Percentiles rank a stretch among this genome's conserved stretches.
These are phyloP conservation scores for Meles meles DNA, from an alignment of 2,113 vertebrate genomes.

Conservation along the genomic window DNA sequence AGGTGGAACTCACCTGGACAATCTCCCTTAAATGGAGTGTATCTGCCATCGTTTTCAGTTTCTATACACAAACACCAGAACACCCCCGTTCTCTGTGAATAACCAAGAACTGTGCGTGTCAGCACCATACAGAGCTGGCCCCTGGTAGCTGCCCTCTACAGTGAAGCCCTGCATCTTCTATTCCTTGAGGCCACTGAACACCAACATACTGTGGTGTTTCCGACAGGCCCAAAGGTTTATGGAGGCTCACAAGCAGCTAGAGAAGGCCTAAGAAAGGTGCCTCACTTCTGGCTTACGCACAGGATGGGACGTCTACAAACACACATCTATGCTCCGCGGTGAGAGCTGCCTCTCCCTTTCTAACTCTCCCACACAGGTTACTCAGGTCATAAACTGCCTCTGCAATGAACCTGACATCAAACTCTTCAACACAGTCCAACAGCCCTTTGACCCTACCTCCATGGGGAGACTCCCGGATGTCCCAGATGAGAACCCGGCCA, in stretches of 20 bases:
- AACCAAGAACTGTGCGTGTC: not conserved
- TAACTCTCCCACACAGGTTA: not conserved
- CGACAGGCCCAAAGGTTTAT: not conserved
- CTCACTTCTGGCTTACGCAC: not conserved
- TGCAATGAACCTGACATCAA: not conserved
- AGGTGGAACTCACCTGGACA: not conserved
- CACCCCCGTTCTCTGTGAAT: not conserved
- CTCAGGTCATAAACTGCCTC: not conserved
- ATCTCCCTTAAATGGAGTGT: not conserved
- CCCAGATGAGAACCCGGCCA: constrained; percentile 98
- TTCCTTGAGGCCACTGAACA: not conserved
- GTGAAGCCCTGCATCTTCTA: not conserved
- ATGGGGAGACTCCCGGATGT: constrained; percentile 95
- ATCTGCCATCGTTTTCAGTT: not conserved
- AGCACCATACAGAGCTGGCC: not conserved
- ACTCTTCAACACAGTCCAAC: not conserved
- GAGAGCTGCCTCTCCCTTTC: not conserved
- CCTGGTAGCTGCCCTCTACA: not conserved
- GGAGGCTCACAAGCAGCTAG: not conserved
- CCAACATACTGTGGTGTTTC: not conserved
- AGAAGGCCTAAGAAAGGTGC: not conserved
- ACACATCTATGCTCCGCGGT: not conserved
- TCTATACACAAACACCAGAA: not conserved
- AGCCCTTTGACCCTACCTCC: constrained; percentile 85
- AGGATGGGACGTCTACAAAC: not conserved